These are phyloP conservation scores for Campylorhamphus procurvoides DNA, from an alignment of 2,113 vertebrate species.

Conservation along the genomic window DNA sequence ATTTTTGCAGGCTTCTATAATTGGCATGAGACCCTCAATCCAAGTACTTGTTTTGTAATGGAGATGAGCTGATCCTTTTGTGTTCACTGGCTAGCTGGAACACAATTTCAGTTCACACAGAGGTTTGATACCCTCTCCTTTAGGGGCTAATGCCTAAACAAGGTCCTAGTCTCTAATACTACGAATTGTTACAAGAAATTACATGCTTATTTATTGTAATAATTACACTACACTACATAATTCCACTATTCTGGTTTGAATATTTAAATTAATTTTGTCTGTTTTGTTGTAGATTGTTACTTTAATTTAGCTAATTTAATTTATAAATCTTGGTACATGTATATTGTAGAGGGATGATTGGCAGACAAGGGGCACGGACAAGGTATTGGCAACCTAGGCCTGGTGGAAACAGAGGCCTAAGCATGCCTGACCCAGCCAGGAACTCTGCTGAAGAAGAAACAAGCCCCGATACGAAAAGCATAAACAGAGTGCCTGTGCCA, in stretches of 20 bases:
- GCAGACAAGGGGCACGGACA: no score
- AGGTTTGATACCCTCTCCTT: background rate
- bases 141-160: background rate
- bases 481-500: no score
- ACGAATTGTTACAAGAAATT: background rate
- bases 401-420: no score
- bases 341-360: no score
- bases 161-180: background rate
- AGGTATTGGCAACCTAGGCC: no score
- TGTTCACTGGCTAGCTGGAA: background rate
- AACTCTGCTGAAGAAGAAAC: no score
- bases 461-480: no score
- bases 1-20: conserved; percentile 38
- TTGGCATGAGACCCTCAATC: conserved; percentile 17
- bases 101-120: background rate
- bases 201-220: background rate
- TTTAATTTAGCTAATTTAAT: background rate
- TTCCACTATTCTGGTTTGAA: background rate
- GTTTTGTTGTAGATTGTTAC: background rate
- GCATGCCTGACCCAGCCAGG: no score
- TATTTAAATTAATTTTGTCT: background rate
- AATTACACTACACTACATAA: background rate
- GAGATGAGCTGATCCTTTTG: conserved; percentile 21
- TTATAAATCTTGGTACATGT: background rate
- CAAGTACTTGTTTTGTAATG: background rate